These are phyloP conservation scores for Mus pahari DNA, from an alignment of 2,113 vertebrate genomes.

Conservation along the genomic window DNA sequence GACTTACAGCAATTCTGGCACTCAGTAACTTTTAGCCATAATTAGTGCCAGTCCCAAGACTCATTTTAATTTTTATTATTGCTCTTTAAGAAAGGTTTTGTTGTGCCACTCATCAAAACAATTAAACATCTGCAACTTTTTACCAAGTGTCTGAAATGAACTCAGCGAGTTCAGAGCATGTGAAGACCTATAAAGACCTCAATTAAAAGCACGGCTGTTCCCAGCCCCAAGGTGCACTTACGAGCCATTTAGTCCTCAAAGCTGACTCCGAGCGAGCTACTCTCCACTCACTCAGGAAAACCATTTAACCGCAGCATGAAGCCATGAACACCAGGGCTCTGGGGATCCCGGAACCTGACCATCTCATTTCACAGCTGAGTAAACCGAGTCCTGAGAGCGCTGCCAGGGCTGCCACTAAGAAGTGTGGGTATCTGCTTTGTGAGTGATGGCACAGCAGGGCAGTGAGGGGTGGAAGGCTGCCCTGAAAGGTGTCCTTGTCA, in stretches of 20 bases:
- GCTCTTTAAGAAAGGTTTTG: slow-evolving; percentile 14
- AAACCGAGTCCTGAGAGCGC: background rate
- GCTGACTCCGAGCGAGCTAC: background rate
- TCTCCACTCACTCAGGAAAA: accelerated
- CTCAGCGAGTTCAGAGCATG: background rate
- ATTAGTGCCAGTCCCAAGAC: background rate
- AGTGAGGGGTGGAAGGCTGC: background rate
- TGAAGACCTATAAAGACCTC: slow-evolving; percentile 31
- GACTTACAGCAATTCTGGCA: background rate
- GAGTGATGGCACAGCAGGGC: accelerated
- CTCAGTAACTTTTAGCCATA: background rate
- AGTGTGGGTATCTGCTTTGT: background rate
- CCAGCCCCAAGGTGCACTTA: background rate
- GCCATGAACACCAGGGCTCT: background rate
- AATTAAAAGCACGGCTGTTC: background rate
- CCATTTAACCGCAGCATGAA: background rate
- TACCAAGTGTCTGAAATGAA: background rate
- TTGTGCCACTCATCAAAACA: background rate
- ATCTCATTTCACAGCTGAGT: slow-evolving; percentile 41
- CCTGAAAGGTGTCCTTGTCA: background rate
- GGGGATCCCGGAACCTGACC: background rate
- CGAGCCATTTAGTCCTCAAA: accelerated
- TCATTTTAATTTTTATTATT: background rate
- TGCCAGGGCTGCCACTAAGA: background rate
- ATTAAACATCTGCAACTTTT: background rate